Conservation (phyloP, 2,797 vertebrate species). For the Eutrigla gurnardus region DNA sequence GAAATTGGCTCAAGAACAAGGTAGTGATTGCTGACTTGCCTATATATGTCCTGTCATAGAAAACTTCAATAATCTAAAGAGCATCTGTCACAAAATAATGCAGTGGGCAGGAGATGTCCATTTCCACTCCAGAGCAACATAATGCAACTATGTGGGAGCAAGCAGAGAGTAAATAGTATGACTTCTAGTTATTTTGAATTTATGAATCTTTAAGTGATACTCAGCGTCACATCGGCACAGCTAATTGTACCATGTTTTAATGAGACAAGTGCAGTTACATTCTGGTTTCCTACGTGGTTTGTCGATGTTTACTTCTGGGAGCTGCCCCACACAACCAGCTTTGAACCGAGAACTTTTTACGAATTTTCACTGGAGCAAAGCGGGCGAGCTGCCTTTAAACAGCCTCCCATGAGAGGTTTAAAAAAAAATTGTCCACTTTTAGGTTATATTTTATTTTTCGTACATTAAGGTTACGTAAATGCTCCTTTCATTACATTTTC, state of each 20-base stretch:
- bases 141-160: conserved; percentile 48
- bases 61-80: conserved; percentile 72
- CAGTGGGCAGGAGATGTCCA: conserved; percentile 70
- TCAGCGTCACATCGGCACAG: conserved; percentile 36
- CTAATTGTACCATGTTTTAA: conserved; percentile 43
- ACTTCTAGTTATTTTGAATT: conserved; percentile 52
- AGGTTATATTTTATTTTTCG: no score
- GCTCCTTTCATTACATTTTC: no score
- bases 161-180: conserved; percentile 47
- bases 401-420: no score
- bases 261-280: neutral
- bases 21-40: conserved; percentile 65
- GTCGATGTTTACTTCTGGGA: conserved; percentile 10
- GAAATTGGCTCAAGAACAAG: conserved; percentile 55
- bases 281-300: neutral
- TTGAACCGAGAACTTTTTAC: conserved; percentile 32
- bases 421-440: no score
- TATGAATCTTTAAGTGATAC: conserved; percentile 55
- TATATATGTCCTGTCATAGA: conserved; percentile 68
- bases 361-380: conserved; percentile 12
- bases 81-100: conserved; percentile 69
- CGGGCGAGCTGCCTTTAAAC: conserved; percentile 2
- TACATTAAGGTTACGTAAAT: no score
- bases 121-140: conserved; percentile 66
- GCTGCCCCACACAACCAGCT: neutral